Percentiles rank a stretch among this genome's conserved stretches.
Evolutionary conservation across 2,888 invertebrate genomes (phyloP).

Genomic region (Ametastegia equiseti): DNA sequence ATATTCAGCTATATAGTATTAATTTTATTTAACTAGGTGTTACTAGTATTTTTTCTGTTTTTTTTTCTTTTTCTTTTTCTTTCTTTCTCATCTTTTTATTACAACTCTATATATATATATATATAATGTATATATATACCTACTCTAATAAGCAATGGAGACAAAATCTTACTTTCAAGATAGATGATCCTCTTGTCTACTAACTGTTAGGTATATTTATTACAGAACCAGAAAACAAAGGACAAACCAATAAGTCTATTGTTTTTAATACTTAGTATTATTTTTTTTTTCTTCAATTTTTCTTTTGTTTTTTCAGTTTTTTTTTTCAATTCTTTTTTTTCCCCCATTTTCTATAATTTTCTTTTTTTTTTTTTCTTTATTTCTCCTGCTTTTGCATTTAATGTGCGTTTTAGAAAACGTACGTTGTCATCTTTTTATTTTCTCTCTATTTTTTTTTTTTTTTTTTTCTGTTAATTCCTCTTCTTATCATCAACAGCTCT

Average conservation of each 20-base stretch:
- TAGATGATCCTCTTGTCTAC: constrained; percentile 48
- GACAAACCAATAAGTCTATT: constrained; percentile 43
- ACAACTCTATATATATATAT: constrained; percentile 54
- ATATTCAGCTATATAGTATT: not conserved
- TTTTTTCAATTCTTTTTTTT: constrained; percentile 15
- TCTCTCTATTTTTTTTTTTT: not conserved
- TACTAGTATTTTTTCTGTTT: constrained; percentile 23
- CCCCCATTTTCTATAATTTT: not conserved
- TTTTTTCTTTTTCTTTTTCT: not conserved
- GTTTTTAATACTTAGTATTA: not conserved
- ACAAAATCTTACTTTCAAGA: constrained; percentile 61
- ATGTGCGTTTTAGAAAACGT: constrained; percentile 48
- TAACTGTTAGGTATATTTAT: constrained; percentile 51
- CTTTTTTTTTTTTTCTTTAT: constrained; percentile 19
- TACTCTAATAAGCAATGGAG: constrained; percentile 59
- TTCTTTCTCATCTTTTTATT: constrained; percentile 46
- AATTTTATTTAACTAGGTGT: constrained; percentile 28
- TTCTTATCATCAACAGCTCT: not conserved
- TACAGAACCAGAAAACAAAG: constrained; percentile 54
- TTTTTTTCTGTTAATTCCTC: not conserved
- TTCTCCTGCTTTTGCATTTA: constrained; percentile 15
- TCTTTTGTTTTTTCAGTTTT: not conserved
- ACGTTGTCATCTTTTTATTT: constrained; percentile 12
- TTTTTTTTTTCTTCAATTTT: not conserved
- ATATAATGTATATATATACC: no score